Conservation (phyloP, 2,113 vertebrate species). For the Chloropsis hardwickii region DNA sequence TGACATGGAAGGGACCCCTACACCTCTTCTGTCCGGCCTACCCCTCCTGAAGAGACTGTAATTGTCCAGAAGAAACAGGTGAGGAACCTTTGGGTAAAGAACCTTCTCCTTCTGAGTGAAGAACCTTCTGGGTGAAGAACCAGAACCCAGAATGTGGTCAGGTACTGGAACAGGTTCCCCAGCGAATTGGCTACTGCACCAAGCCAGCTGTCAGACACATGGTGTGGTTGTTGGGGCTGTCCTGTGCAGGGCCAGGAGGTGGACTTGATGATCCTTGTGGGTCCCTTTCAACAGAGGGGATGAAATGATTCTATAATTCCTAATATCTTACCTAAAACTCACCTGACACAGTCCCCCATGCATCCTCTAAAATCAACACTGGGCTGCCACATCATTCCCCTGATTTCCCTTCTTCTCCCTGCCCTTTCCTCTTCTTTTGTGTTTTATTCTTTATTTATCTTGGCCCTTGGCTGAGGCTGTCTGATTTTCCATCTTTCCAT, state of each 20-base stretch:
- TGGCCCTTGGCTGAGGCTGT: background rate
- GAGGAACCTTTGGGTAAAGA: background rate
- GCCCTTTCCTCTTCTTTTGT: background rate
- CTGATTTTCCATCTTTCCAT: background rate
- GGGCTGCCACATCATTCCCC: background rate
- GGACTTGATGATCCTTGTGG: background rate
- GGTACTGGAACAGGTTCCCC: background rate
- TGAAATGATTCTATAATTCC: background rate
- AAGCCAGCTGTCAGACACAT: background rate
- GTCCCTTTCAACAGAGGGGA: background rate
- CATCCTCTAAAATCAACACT: background rate
- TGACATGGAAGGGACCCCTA: background rate
- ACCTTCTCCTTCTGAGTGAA: background rate
- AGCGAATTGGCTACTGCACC: rapidly evolving
- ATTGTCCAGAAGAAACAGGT: background rate
- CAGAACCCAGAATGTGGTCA: background rate
- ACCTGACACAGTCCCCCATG: background rate
- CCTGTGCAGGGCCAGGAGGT: background rate
- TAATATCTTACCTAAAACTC: background rate
- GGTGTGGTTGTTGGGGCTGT: background rate
- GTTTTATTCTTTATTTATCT: background rate
- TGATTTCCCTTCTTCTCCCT: background rate
- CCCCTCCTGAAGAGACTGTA: background rate
- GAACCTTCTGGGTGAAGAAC: background rate
- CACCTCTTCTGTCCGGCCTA: background rate